Evolutionary conservation across 2,888 invertebrate genomes (phyloP), one percentile per base, ranked within the genome.

Genomic region (Xestia xanthographa): DNA sequence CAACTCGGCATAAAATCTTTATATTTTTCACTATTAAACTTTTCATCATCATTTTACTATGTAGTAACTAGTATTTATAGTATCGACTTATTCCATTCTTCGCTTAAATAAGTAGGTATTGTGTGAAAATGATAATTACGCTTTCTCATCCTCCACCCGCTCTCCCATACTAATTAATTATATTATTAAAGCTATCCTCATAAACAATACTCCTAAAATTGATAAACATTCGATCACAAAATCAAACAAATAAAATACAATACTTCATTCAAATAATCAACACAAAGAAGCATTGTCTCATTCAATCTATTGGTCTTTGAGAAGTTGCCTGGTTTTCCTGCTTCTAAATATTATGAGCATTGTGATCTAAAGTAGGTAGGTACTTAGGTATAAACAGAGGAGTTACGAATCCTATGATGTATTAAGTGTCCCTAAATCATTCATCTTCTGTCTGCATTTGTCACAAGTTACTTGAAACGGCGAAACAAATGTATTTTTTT

Each of bases 211-310:
- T 11, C 14, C 26, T 29, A 29, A n/a, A n/a, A 67, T 72, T 73
- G 53, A 79, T 78, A 83, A 75, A 70, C 66, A 84, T 62, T 17
- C n/a, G 22, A 11, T 58, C 72, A 34, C 34, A 41, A 34, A 58
- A 78, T 70, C 63, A 63, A 63, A 41, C 17, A 41, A 41, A 41
- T 63, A 63, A 41, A 63, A 41, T n/a, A 83, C 75, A 85, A 85
- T 82, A 71, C 76, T 67, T 77, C 75, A 85, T 86, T 80, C 73
- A 77, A 80, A 77, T 45, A 72, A 41, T 41, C n/a, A 63, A 56
- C 66, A 85, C 72, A 85, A 85, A 81, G 79, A 83, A 60, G 72
- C 65, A 83, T 86, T 81, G 86, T 86, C 56, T 72, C 50, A 65
- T 80, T 79, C 76, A 70, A 58, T 66, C 29, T 76, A 79, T 75